Conservation (phyloP, 2,888 invertebrate species). For the Isoperla grammatica region DNA sequence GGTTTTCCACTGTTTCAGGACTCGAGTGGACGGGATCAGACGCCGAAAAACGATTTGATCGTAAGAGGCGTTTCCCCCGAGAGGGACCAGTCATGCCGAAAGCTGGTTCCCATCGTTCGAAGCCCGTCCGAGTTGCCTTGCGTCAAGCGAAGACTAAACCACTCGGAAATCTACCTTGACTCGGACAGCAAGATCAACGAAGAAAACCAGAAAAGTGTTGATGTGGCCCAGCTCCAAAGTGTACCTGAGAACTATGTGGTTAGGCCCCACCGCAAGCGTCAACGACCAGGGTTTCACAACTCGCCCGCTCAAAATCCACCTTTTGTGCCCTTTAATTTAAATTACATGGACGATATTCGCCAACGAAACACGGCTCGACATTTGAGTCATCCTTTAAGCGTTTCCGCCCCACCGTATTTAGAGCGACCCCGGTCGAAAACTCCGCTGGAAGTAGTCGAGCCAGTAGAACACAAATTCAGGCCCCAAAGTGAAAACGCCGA, state of each 20-base stretch:
- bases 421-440: slow-evolving; percentile 15
- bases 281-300: slow-evolving; percentile 77
- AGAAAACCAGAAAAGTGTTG: slow-evolving; percentile 2
- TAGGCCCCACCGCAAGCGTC: slow-evolving; percentile 76
- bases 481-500: too few species aligned
- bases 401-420: slow-evolving; percentile 65
- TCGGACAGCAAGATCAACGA: slow-evolving; percentile 7
- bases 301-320: slow-evolving; percentile 83
- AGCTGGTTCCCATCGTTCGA: not conserved
- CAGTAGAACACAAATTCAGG: not conserved
- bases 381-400: slow-evolving; percentile 61
- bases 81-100: too few species aligned
- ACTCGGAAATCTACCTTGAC: not conserved
- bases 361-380: slow-evolving; percentile 18
- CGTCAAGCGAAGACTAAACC: not conserved
- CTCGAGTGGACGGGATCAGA: too few species aligned
- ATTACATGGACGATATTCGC: slow-evolving; percentile 63
- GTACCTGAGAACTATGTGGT: slow-evolving; percentile 79
- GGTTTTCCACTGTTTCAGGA: too few species aligned
- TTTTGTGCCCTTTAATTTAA: slow-evolving; percentile 75
- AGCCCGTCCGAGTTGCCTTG: not conserved
- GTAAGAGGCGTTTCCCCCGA: too few species aligned
- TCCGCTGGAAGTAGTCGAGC: not conserved
- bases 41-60: too few species aligned
- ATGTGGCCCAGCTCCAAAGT: slow-evolving; percentile 58